phyloP scores from a whole-genome alignment of 2,113 vertebrate species.

The Origma solitaria region DNA sequence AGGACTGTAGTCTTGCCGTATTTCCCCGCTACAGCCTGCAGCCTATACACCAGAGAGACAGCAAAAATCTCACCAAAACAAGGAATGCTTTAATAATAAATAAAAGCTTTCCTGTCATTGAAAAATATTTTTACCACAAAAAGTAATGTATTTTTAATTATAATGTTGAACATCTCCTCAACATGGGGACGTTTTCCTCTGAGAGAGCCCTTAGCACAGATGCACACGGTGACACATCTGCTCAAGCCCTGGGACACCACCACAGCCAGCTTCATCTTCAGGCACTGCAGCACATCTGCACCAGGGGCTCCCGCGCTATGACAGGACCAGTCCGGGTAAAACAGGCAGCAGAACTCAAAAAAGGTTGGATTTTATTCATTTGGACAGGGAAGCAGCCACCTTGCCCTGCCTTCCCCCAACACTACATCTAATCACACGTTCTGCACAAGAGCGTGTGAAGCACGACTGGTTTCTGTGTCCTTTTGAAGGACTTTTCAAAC shows the following conservation, averaged over 20 bases:
- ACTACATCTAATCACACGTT: neutral
- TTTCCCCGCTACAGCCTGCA: neutral
- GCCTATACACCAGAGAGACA: neutral
- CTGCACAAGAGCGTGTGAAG: neutral
- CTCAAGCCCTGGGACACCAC: neutral
- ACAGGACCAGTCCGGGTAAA: neutral
- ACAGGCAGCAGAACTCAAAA: neutral
- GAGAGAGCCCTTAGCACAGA: neutral
- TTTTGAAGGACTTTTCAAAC: neutral
- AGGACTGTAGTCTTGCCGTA: neutral
- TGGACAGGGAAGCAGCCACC: accelerated
- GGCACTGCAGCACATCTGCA: neutral
- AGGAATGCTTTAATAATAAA: neutral
- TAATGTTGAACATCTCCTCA: neutral
- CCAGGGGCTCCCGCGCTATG: neutral
- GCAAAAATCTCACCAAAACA: conserved; percentile 21
- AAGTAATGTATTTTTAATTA: neutral
- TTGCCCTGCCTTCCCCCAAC: neutral
- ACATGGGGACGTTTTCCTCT: neutral
- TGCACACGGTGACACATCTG: neutral
- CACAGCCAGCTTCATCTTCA: neutral
- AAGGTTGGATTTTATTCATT: neutral
- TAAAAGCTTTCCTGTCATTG: neutral
- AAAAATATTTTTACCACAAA: conserved; percentile 6
- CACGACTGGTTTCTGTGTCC: neutral